Conservation (phyloP, 2,888 invertebrate genomes). For the Machimus atricapillus region DNA sequence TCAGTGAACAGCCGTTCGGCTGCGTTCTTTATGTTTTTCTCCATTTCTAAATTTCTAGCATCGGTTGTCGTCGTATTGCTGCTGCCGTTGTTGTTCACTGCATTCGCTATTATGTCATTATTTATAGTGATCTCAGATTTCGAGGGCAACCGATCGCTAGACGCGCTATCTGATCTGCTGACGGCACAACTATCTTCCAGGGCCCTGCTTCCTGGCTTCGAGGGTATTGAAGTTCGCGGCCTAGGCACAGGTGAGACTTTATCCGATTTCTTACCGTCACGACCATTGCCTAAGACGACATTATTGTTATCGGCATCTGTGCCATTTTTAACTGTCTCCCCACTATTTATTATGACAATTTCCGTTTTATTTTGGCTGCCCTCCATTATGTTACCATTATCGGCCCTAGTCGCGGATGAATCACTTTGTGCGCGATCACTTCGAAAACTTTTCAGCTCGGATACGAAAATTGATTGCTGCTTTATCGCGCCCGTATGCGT, state of each 20-base stretch:
- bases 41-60: conserved; percentile 58
- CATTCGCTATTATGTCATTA: conserved; percentile 34
- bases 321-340: background rate
- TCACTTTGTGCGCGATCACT: conserved; percentile 23
- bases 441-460: background rate
- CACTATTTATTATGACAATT: conserved; percentile 44
- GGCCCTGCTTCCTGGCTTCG: background rate
- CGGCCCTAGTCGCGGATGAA: conserved; percentile 9
- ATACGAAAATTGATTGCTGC: conserved; percentile 35
- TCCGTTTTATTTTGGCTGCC: conserved; percentile 43
- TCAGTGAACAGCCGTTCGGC: conserved; percentile 61
- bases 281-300: background rate
- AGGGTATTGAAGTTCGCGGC: conserved; percentile 43
- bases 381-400: conserved; percentile 35
- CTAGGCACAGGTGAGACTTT: conserved; percentile 44
- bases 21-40: conserved; percentile 60
- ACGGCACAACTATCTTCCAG: conserved; percentile 18
- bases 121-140: conserved; percentile 35
- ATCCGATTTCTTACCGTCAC: background rate
- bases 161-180: conserved; percentile 51
- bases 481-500: background rate
- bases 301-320: conserved; percentile 42
- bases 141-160: conserved; percentile 35
- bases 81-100: conserved; percentile 40
- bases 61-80: conserved; percentile 50